Conservation (phyloP, 2,113 vertebrate species). For the Dasypus novemcinctus region DNA sequence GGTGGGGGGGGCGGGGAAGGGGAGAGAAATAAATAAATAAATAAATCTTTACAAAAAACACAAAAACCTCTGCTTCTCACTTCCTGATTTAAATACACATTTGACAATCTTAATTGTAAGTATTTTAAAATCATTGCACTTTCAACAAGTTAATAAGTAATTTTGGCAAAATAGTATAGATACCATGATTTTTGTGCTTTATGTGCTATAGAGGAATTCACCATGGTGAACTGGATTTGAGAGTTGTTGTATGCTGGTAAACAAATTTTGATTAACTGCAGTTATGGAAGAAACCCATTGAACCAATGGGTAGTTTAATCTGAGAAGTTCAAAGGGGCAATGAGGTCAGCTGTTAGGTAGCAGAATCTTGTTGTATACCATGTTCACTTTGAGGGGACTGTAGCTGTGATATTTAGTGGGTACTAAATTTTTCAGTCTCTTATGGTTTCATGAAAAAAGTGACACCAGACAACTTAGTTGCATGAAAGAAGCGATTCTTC, state of each 20-base stretch:
- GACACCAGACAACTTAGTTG: not conserved
- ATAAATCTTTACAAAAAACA: too few species aligned
- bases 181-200: not conserved
- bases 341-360: not conserved
- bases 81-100: not conserved
- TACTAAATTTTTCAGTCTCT: not conserved
- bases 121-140: not conserved
- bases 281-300: not conserved
- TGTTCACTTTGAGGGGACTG: not conserved
- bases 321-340: not conserved
- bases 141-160: constrained; percentile 2
- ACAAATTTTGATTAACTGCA: not conserved
- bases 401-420: not conserved
- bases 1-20: too few species aligned
- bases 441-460: not conserved
- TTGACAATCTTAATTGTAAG: not conserved
- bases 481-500: not conserved
- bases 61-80: not conserved
- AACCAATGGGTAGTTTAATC: not conserved
- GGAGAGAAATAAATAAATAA: too few species aligned
- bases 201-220: not conserved
- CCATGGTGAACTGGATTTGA: not conserved
- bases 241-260: not conserved
- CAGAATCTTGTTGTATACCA: not conserved
- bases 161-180: not conserved